Base-by-base conservation (phyloP, 2,888 invertebrate genomes). In the Nomada hirtipes region DNA sequence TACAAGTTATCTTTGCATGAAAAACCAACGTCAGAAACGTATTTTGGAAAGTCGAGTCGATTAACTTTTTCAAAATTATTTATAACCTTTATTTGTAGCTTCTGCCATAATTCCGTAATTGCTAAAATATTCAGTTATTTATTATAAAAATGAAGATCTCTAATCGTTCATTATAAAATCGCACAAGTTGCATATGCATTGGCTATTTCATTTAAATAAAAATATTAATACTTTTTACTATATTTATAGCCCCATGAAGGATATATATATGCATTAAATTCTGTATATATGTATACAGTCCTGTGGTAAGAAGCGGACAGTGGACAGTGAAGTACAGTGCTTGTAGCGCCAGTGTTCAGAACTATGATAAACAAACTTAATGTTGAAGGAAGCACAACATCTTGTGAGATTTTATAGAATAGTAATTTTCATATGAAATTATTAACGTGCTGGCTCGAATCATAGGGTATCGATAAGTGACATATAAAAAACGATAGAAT, bases 321-420 rank as follows among this genome's bases (percentile, higher is more conserved):
- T 36, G 36, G 36, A 36, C 36, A 36, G 36, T 36, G 47, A 15
- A 47, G 55, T 18, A 67, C 61, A 76, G 78, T 82, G 79, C 80
- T 85, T 55, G 79, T 86, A 88, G 85, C 88, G 88, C 83, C 83
- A 88, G 84, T 71, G 84, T 82, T 64, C 82, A 86, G 82, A 84
- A 75, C 82, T 78, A 76, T 79, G 79, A 89, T 90, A 90, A 89
- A 89, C 89, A 89, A 89, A 89, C 73, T 87, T 75, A 78, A 80
- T 85, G 79, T 84, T 65, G 69, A 72, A 70, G 59, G 70, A 76
- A 79, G 74, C 53, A 73, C 50, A 85, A 87, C 76, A 78, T 78
- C 79, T 76, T 82, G 69, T 65, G 53, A 72, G 61, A 76, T 82
- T 82, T 76, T 59, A 42, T 67, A 74, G 68, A 67, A 61, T 60